Percentiles rank a stretch among this genome's conserved stretches.
phyloP scores from a whole-genome alignment of 2,113 vertebrate genomes.

The Glaucidium brasilianum region DNA sequence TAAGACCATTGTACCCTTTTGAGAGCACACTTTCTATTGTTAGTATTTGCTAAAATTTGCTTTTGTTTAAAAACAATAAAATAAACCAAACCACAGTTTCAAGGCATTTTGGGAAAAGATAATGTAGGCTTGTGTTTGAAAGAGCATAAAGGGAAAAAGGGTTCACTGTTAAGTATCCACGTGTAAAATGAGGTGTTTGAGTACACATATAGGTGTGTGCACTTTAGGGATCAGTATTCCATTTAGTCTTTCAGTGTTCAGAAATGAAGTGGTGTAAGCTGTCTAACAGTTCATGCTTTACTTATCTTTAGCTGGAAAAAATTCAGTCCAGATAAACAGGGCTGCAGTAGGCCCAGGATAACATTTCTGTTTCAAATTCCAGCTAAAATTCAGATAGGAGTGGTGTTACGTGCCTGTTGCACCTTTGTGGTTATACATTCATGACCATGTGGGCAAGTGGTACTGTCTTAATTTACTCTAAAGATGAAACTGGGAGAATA shows the following conservation, averaged over 20 bases:
- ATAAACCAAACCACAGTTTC: not conserved
- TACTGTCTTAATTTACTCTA: not conserved
- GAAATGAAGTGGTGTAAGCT: not conserved
- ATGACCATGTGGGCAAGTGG: not conserved
- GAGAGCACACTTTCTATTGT: not conserved
- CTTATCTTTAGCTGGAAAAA: not conserved
- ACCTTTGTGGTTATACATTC: not conserved
- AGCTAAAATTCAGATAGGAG: not conserved
- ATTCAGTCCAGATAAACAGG: not conserved
- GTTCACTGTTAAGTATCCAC: not conserved
- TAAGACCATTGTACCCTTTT: not conserved
- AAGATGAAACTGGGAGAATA: not conserved
- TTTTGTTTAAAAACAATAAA: not conserved
- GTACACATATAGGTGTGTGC: not conserved
- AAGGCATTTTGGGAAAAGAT: not conserved
- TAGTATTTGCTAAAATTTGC: not conserved
- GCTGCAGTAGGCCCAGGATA: not conserved
- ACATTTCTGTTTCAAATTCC: not conserved
- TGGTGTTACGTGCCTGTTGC: not conserved
- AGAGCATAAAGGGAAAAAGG: not conserved
- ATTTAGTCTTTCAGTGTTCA: not conserved
- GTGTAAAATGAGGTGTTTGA: not conserved
- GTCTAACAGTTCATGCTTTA: not conserved
- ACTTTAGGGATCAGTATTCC: not conserved
- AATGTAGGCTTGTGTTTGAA: not conserved